Evolutionary conservation across 1,140 invertebrate genomes (phyloP).

Genomic region (Maniola jurtina): DNA sequence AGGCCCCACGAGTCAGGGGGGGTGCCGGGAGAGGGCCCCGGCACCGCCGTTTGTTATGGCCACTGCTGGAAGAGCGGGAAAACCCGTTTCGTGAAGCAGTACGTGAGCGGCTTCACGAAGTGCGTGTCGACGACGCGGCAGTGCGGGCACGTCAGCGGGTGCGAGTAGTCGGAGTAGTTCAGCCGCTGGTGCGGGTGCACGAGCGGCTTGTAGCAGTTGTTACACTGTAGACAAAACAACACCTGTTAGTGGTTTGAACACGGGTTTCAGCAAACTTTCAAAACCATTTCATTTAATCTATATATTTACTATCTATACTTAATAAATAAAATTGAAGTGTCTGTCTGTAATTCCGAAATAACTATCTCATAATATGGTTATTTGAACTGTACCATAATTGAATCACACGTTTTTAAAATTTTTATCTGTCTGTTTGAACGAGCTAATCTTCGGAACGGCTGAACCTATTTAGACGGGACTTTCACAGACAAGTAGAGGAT

Average conservation of each 20-base stretch:
- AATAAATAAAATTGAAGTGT: no score
- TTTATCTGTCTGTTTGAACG: no score
- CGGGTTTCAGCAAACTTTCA: background rate
- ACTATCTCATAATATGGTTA: no score
- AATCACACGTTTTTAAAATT: no score
- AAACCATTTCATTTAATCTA: no score
- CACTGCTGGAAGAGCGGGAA: conserved; percentile 85
- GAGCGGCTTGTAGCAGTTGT: conserved; percentile 91
- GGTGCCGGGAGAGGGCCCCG: conserved; percentile 76
- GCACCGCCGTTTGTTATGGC: conserved; percentile 90
- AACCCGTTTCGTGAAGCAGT: conserved; percentile 87
- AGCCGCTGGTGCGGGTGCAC: conserved; percentile 92
- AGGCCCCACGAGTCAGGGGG: conserved; percentile 59
- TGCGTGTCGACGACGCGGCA: conserved; percentile 95
- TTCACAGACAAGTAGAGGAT: no score
- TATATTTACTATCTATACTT: no score
- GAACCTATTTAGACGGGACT: no score
- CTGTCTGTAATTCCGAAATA: no score
- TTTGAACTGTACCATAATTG: no score
- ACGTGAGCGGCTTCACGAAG: conserved; percentile 93
- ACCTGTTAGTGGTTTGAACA: conserved; percentile 1
- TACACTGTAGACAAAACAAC: conserved; percentile 83
- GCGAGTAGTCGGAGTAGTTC: conserved; percentile 97
- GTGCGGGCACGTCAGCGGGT: conserved; percentile 93
- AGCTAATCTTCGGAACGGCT: no score